Percentiles rank a stretch among this genome's conserved stretches.
Conservation (phyloP, 92 coral and sea anemone species). For the Bergia sp. region DNA sequence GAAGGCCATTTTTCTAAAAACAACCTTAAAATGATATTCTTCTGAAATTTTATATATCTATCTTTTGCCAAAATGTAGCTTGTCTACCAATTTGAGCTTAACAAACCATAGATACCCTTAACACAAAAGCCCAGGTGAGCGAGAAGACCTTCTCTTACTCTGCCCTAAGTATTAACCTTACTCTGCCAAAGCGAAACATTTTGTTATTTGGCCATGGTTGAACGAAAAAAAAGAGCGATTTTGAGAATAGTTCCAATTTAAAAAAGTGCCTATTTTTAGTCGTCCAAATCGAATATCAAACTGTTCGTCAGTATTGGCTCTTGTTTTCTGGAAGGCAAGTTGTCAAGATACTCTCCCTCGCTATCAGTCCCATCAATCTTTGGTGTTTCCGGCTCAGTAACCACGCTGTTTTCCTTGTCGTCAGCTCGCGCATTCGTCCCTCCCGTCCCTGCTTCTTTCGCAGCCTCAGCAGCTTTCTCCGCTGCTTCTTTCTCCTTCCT, state of each 20-base stretch:
- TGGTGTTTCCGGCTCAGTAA: neutral
- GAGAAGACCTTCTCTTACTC: no score
- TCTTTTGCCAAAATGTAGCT: no score
- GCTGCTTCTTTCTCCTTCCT: conserved; percentile 50
- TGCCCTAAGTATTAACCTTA: neutral
- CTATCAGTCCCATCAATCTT: neutral
- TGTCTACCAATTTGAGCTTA: no score
- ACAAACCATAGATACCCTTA: no score
- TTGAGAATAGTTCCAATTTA: neutral
- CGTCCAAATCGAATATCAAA: conserved; percentile 94
- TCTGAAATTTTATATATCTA: no score
- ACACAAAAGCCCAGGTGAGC: no score
- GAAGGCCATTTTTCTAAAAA: no score
- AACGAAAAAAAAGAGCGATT: neutral
- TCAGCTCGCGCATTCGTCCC: conserved; percentile 10
- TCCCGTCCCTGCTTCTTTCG: conserved; percentile 39
- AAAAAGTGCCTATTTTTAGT: conserved; percentile 45
- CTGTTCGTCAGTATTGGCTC: conserved; percentile 67
- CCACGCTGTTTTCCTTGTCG: neutral
- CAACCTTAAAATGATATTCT: neutral
- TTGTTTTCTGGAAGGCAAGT: conserved; percentile 45
- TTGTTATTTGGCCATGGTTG: neutral
- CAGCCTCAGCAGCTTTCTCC: conserved; percentile 17
- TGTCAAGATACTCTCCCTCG: neutral
- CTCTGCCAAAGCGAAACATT: no score